Evolutionary conservation across 2,797 vertebrate species (phyloP), one percentile per base, ranked within the genome.

Genomic region (Psittacula echo): DNA sequence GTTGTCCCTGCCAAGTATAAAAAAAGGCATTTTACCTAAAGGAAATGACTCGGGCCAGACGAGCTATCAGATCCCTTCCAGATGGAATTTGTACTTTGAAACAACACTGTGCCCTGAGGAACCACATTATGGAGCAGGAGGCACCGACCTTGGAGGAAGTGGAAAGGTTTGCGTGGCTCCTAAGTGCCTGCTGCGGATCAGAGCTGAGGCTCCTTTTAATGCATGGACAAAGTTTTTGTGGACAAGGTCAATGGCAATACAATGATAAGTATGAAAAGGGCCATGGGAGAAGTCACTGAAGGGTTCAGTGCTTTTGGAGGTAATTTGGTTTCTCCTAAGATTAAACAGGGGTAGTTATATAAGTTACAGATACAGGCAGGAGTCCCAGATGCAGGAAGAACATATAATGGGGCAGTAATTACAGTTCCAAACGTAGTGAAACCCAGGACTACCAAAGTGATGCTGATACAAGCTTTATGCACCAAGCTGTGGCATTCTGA

Each of bases 21-120:
- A 89, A 76, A 72, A 78, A 87, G 18, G 66, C 89, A 83, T 93
- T 97, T 97, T 89, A 96, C 96, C 96, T 96, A 96, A 72, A 90
- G 93, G 85, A 95, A 96, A 62, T 86, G 0, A 53, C 34, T 95
- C 66, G 72, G 85, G 85, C 90, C 94, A 87, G 85, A 93, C 8
- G 10, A 91, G 70, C 66, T 88, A 89, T 93, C 24, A 21, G 76
- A 94, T 90, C 70, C 80, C 51, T 85, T 91, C 81, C 94, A 95
- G 93, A 94, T 85, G 89, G 79, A 87, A 67, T 86, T 61, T 87
- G 45, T 85, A 54, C 96, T 97, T 95, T 80, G 80, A 85, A 95
- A 75, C 74, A 89, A 79, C 53, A 16, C 50, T 89, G 73, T 91
- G 80, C 91, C 92, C 92, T 5, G 32, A 87, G 89, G 68, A 95